phyloP scores from a whole-genome alignment of 2,113 vertebrate genomes.

The Suncus etruscus region DNA sequence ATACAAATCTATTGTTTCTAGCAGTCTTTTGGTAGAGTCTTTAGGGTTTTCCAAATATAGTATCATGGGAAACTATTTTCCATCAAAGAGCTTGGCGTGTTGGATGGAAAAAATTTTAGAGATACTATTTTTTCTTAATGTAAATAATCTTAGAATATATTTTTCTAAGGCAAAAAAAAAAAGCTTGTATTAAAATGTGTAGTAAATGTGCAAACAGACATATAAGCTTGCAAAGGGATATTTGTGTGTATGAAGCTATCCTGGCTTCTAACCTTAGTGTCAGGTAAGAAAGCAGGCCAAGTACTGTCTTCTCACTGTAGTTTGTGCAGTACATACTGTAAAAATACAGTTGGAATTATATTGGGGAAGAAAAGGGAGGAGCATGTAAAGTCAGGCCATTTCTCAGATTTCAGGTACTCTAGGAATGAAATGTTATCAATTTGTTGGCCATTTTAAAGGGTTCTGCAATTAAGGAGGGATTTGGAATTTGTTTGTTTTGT shows the following conservation, averaged over 20 bases:
- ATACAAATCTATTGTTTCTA: too few species aligned
- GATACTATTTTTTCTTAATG: constrained; percentile 4
- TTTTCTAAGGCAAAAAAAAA: constrained; percentile 40
- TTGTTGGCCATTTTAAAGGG: not conserved
- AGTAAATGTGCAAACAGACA: not conserved
- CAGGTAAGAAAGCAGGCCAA: not conserved
- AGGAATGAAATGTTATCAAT: not conserved
- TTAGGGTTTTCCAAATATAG: too few species aligned
- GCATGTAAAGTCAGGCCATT: too few species aligned
- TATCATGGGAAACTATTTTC: too few species aligned
- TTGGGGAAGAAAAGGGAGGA: not conserved
- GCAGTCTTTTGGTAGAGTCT: too few species aligned
- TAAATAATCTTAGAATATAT: constrained; percentile 36
- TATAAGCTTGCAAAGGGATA: not conserved
- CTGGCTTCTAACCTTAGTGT: not conserved
- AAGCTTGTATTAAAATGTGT: constrained; percentile 24
- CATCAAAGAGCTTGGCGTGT: constrained; percentile 36
- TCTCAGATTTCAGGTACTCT: not conserved
- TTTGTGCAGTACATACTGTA: not conserved
- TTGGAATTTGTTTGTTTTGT: too few species aligned
- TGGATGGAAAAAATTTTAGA: constrained; percentile 19
- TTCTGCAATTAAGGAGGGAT: not conserved
- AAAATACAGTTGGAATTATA: not conserved
- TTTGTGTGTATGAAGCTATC: not conserved
- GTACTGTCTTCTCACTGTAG: not conserved